Base-by-base conservation (phyloP, 1,140 invertebrate genomes). In the Pseudomyrmex pallidus region DNA sequence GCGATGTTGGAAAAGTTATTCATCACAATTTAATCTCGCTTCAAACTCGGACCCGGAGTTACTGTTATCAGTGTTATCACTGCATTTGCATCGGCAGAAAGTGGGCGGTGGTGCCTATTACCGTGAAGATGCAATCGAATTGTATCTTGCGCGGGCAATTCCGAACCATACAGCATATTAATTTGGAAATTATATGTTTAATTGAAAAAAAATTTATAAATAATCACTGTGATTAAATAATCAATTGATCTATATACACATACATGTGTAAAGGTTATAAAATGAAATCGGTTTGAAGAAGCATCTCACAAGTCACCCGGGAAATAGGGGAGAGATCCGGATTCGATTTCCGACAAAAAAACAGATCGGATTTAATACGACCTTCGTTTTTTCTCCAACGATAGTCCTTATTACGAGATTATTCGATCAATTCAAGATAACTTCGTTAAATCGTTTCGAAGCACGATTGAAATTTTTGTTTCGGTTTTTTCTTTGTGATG, bases 281-380 rank as follows among this genome's bases (percentile, higher is more conserved):
- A 59, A 48, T 25, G 44, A 72, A 59, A 44, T n/a, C 10, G 8
- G 20, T 0, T 70, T 10, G 25, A 61, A 80, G 59, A 70, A 68
- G 20, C 13, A 44, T 59, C 54, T 80, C 48, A 44, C 35, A 52
- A 54, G 54, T 13, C 54, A 52, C 3, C 5, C 35, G 56, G 74
- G 76, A 80, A 72, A 80, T 50, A 61, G 44, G 44, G 44, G 22
- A 15, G 3, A 22, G 20, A 48, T 17, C 25, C 54, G 1, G 22
- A 80, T 80, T 50, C 64, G 46, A 80, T 80, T 50, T 80, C 76
- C 66, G 54, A 48, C 35, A 10, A 25, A 7, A n/a, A 15, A 44
- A 80, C 56, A 56, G 44, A 78, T 70, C 54, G 74, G n/a, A 67
- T n/a, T 78, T 44, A 25, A 35, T 54, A 9, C 66, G 22, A 59